phyloP scores from a whole-genome alignment of 2,113 vertebrate genomes.

The Lagopus leucura region DNA sequence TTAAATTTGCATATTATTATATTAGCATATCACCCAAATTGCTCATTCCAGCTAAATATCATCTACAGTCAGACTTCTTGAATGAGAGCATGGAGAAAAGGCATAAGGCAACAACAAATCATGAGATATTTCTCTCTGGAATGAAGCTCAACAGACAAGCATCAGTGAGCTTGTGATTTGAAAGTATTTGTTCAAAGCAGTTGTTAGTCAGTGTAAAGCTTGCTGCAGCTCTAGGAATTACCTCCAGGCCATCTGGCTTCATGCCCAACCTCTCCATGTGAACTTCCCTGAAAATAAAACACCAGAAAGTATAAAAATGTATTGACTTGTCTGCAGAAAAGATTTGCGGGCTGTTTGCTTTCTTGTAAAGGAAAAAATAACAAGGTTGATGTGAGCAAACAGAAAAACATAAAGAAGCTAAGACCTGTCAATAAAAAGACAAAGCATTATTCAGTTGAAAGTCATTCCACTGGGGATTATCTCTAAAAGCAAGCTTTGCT shows the following conservation, averaged over 20 bases:
- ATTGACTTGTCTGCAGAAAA: conserved; percentile 55
- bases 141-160: background rate
- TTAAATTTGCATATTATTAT: background rate
- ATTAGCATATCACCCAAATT: background rate
- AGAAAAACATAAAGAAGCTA: conserved; percentile 60
- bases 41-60: background rate
- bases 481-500: conserved; percentile 17
- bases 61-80: background rate
- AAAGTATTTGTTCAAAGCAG: conserved; percentile 19
- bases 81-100: background rate
- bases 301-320: conserved; percentile 42
- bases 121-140: background rate
- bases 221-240: conserved; percentile 42
- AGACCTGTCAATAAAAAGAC: conserved; percentile 61
- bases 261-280: conserved; percentile 7
- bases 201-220: background rate
- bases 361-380: conserved; percentile 59
- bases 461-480: conserved; percentile 22
- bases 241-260: conserved; percentile 62
- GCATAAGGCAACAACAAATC: background rate
- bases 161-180: background rate
- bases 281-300: conserved; percentile 53
- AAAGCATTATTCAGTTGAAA: conserved; percentile 42
- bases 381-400: conserved; percentile 62
- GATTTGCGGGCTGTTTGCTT: conserved; percentile 40